Percentiles rank a stretch among this genome's conserved stretches.
Evolutionary conservation across 1,140 invertebrate species (phyloP).

Genomic region (Trissolcus basalis): DNA sequence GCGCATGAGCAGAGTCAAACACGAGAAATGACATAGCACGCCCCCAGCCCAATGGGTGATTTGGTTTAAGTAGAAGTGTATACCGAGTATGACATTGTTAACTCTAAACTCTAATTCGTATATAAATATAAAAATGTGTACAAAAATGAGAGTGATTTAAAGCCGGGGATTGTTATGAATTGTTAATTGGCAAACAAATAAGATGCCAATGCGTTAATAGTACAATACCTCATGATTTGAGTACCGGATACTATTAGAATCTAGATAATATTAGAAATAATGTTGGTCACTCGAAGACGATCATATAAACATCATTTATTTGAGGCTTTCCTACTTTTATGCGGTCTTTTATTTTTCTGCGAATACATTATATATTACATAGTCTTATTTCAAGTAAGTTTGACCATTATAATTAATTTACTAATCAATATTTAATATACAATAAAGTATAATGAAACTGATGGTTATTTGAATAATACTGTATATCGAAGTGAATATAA

Average conservation of each 20-base stretch:
- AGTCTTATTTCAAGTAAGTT: slow-evolving; percentile 80
- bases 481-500: too few species aligned
- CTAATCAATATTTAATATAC: too few species aligned
- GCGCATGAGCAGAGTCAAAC: too few species aligned
- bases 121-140: slow-evolving; percentile 15
- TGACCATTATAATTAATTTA: not conserved
- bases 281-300: slow-evolving; percentile 46
- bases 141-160: slow-evolving; percentile 5
- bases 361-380: slow-evolving; percentile 85
- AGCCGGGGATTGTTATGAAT: slow-evolving; percentile 4
- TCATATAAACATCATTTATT: slow-evolving; percentile 61
- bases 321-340: slow-evolving; percentile 56
- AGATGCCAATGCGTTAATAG: not conserved
- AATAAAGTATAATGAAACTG: too few species aligned
- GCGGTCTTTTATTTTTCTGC: slow-evolving; percentile 78
- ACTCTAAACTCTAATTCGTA: too few species aligned
- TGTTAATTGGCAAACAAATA: not conserved
- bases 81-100: too few species aligned
- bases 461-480: too few species aligned
- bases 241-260: not conserved
- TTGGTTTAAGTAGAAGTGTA: too few species aligned
- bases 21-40: too few species aligned
- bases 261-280: slow-evolving; percentile 20
- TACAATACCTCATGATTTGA: not conserved
- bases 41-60: too few species aligned